Evolutionary conservation across 2,113 vertebrate species (phyloP).

Genomic region (Pangasianodon gigas): DNA sequence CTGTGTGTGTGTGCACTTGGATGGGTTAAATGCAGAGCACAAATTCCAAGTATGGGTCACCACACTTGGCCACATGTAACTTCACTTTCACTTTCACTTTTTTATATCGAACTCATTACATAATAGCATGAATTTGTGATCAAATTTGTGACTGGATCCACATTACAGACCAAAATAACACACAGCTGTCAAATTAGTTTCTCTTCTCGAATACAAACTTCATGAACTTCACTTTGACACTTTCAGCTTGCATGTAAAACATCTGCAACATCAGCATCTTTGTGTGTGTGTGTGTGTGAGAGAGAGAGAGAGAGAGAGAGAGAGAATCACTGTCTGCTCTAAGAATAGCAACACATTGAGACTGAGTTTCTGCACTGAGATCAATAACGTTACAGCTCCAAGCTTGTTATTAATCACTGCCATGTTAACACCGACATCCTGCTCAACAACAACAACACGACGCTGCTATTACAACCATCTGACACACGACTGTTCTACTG

Average conservation of each 20-base stretch:
- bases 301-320: background rate
- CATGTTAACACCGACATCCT: background rate
- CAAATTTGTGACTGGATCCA: background rate
- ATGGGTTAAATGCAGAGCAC: too few relatives aligned
- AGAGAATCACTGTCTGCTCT: background rate
- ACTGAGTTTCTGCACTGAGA: background rate
- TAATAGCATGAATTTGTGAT: background rate
- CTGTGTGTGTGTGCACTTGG: too few relatives aligned
- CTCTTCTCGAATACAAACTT: background rate
- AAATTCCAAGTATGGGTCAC: too few relatives aligned
- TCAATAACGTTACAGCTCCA: background rate
- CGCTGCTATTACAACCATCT: background rate
- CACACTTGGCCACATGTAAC: too few relatives aligned
- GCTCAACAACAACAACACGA: background rate
- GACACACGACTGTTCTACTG: background rate
- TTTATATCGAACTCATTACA: background rate
- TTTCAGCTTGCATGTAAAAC: background rate
- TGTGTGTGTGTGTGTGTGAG: background rate
- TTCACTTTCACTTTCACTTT: too few relatives aligned
- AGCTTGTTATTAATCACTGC: background rate
- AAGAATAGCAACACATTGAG: constrained; percentile 24
- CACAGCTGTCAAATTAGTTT: too few relatives aligned
- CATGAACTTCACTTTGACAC: background rate
- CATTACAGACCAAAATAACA: background rate
- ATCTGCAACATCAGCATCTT: background rate